These are phyloP conservation scores for Leptothorax acervorum DNA, from an alignment of 2,888 invertebrate species.

Conservation along the genomic window DNA sequence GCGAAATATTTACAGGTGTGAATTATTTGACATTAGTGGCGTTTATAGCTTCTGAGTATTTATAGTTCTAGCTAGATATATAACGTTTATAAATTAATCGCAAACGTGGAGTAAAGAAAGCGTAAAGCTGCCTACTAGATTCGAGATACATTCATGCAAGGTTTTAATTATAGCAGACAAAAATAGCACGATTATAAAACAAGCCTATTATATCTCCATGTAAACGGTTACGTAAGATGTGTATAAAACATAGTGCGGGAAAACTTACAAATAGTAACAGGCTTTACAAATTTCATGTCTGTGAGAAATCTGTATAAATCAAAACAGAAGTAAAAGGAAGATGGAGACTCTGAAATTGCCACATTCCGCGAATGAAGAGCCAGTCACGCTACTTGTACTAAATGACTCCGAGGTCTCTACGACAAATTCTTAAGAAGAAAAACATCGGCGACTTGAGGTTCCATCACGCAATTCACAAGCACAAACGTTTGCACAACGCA, in stretches of 20 bases:
- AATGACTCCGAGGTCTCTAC: not conserved
- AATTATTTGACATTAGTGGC: not conserved
- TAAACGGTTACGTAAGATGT: not conserved
- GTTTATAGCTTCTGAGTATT: not conserved
- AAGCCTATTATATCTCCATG: not conserved
- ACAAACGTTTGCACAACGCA: not conserved
- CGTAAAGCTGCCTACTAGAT: not conserved
- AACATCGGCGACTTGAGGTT: not conserved
- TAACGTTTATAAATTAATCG: not conserved
- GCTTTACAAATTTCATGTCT: not conserved
- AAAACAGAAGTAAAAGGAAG: not conserved
- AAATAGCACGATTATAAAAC: not conserved
- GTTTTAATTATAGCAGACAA: not conserved
- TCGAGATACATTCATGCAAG: slow-evolving; percentile 13
- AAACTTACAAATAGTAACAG: not conserved
- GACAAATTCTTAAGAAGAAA: not conserved
- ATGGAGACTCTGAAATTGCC: not conserved
- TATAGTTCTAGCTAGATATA: not conserved
- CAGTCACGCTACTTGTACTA: not conserved
- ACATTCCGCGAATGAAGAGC: not conserved
- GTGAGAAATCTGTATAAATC: not conserved
- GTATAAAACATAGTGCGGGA: not conserved
- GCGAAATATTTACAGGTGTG: not conserved
- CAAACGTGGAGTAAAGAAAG: not conserved
- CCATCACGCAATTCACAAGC: not conserved